These are phyloP conservation scores for Calliopsis andreniformis DNA, from an alignment of 1,140 invertebrate species.

Conservation along the genomic window DNA sequence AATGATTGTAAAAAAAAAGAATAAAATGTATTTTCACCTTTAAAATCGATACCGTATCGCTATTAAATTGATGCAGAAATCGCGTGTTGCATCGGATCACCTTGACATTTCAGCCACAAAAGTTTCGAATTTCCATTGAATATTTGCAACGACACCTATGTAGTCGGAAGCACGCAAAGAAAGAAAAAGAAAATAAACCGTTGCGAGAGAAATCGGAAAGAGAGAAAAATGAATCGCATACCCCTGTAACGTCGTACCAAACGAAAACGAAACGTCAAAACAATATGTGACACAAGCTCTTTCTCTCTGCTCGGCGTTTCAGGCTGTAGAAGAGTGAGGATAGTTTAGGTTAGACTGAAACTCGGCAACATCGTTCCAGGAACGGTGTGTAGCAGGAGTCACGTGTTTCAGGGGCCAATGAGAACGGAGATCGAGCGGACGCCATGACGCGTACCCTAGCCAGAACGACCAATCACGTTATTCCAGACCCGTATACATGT, in stretches of 20 bases:
- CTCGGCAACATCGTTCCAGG: slow-evolving; percentile 50
- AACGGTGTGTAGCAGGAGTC: slow-evolving; percentile 49
- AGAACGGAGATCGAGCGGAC: slow-evolving; percentile 39
- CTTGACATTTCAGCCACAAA: not conserved
- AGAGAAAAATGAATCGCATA: no score
- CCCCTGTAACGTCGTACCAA: not conserved
- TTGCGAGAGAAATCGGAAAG: no score
- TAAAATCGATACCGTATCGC: not conserved
- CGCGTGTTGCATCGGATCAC: not conserved
- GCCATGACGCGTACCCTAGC: slow-evolving; percentile 70
- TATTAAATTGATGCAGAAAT: not conserved
- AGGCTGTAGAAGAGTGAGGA: not conserved
- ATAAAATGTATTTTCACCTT: slow-evolving; percentile 51
- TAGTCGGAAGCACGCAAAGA: not conserved
- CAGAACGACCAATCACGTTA: slow-evolving; percentile 68
- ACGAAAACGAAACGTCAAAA: slow-evolving; percentile 12
- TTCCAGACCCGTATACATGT: slow-evolving; percentile 72
- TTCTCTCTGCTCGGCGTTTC: not conserved
- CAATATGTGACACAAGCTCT: not conserved
- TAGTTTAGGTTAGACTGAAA: slow-evolving; percentile 37
- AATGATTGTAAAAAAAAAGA: slow-evolving; percentile 71
- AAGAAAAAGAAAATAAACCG: not conserved
- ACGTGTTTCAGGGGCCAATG: slow-evolving; percentile 68
- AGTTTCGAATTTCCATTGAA: not conserved
- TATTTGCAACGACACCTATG: not conserved